These are phyloP conservation scores for Phylloscopus trochilus DNA, from an alignment of 2,113 vertebrate species.

Conservation along the genomic window DNA sequence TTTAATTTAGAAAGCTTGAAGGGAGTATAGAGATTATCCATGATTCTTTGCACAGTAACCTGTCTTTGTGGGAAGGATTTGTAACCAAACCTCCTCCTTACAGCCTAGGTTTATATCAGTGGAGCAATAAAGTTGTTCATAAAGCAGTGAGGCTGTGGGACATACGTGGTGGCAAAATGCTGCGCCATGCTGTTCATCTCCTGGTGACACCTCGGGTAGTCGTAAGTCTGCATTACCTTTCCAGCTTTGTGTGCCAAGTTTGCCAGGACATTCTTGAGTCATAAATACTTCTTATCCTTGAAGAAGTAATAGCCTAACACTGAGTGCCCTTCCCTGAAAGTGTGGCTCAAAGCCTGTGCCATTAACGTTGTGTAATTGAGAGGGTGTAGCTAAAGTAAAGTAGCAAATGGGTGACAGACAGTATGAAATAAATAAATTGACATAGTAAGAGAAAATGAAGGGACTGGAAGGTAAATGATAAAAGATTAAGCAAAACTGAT, in stretches of 20 bases:
- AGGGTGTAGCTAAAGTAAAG: not conserved
- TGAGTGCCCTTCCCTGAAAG: not conserved
- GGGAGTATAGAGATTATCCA: not conserved
- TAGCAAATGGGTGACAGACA: not conserved
- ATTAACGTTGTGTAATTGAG: not conserved
- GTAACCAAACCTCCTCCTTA: constrained; percentile 25
- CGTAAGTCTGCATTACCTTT: constrained; percentile 72
- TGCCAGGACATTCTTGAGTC: not conserved
- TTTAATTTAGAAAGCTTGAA: not conserved
- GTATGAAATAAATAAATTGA: not conserved
- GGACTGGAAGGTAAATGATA: not conserved
- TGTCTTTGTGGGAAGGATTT: not conserved
- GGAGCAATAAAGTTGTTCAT: constrained; percentile 87
- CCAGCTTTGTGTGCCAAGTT: not conserved
- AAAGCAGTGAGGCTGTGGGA: constrained; percentile 87
- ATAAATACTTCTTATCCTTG: not conserved
- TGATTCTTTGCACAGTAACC: not conserved
- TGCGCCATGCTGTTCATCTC: constrained; percentile 86
- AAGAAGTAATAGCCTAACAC: not conserved
- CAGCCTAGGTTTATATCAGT: constrained; percentile 95
- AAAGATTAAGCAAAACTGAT: not conserved
- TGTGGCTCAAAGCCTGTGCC: not conserved
- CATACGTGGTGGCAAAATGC: constrained; percentile 78
- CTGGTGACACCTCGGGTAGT: constrained; percentile 91
- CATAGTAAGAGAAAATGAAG: not conserved